Base-by-base conservation (phyloP, 1,140 invertebrate genomes). In the Vanessa atalanta region DNA sequence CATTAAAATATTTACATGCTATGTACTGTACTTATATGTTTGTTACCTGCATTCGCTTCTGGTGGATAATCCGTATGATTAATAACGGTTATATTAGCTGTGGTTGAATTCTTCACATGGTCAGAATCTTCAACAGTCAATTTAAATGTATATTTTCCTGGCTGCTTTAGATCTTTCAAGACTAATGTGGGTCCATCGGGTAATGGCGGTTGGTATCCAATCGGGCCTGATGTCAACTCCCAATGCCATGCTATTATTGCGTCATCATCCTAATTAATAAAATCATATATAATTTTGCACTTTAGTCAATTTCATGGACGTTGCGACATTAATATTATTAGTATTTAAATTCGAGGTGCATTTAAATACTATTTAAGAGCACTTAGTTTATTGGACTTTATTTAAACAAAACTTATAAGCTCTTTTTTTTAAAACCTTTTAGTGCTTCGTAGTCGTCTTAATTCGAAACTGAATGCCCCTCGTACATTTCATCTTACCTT, bases 41-140 rank as follows among this genome's bases (percentile, higher is more conserved):
- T 9, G 53, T 69, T 79, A 94, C 94, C 94, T 23, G 98, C 98
- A 95, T 98, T 98, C 0, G 98, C 98, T 88, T 97, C 97, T 11
- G 98, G 98, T 4, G 98, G 98, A 94, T 99, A 99, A 88, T 99
- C 98, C 0, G 95, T 98, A 79, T 97, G 96, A 94, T 98, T 98
- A 12, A 98, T 93, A 15, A 99, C 97, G 47, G 96, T 97, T 65
- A 99, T 96, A 91, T 97, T 98, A 43, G 98, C 98, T 16, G 95
- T 96, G 1, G 97, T 97, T 1, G 95, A 97, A 92, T 98, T 98
- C 63, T 95, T 96, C 0, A 95, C 95, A 77, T 97, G 97, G 91
- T 99, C 97, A 0, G 97, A 97, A 91, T 99, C 98, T 80, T 97
- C 97, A 0, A 99, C 97, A 4, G 97, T 98, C 71, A 99, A 93